These are phyloP conservation scores for Phainopepla nitens DNA, from an alignment of 2,113 vertebrate species.

Conservation along the genomic window DNA sequence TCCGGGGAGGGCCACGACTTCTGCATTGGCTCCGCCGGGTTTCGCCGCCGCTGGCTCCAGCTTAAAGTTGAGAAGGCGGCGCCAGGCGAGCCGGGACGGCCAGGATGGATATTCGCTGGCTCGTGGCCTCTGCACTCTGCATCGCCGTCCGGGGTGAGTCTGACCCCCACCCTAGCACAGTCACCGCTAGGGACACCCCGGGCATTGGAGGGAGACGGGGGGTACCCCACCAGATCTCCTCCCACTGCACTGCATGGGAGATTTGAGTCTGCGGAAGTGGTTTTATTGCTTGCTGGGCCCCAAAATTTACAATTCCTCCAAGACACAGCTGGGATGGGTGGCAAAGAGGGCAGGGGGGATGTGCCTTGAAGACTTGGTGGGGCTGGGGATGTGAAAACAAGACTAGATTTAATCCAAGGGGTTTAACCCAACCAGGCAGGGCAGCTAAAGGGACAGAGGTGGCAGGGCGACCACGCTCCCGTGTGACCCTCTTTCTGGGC, in stretches of 20 bases:
- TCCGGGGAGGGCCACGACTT: background rate
- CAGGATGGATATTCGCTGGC: background rate
- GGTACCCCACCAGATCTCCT: accelerated
- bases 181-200: accelerated
- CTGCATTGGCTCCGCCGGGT: background rate
- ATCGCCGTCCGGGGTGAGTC: background rate
- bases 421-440: too few relatives aligned
- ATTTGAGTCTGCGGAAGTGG: background rate
- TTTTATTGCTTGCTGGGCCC: background rate
- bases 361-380: background rate
- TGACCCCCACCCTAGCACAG: background rate
- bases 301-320: background rate
- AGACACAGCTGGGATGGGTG: background rate
- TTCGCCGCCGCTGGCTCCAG: background rate
- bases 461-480: accelerated
- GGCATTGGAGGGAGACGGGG: background rate
- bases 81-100: background rate
- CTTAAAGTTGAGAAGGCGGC: background rate
- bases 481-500: accelerated
- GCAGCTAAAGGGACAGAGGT: background rate
- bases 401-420: background rate
- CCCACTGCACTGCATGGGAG: accelerated
- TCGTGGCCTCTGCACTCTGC: background rate
- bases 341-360: accelerated
- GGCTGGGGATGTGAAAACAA: background rate